phyloP scores from a whole-genome alignment of 1,140 invertebrate genomes.

The Drosophila funebris region DNA sequence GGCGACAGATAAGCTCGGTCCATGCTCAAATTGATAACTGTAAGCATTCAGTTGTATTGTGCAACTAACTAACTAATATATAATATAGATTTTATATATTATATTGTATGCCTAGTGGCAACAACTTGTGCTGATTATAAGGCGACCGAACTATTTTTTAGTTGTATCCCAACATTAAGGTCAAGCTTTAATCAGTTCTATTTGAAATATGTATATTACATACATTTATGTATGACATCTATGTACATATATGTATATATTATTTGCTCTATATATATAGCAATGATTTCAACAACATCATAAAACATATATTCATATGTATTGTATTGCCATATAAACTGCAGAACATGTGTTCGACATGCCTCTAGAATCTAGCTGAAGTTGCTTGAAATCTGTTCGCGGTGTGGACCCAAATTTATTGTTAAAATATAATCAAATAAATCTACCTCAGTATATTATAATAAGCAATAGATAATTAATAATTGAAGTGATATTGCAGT shows the following conservation, averaged over 20 bases:
- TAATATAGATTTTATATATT: constrained; percentile 19
- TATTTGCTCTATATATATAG: constrained; percentile 15
- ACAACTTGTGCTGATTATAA: constrained; percentile 54
- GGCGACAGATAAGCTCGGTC: constrained; percentile 57
- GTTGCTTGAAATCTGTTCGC: neutral
- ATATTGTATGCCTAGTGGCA: too few relatives aligned
- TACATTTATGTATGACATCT: neutral
- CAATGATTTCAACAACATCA: constrained; percentile 46
- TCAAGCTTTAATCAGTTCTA: constrained; percentile 60
- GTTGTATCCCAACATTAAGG: constrained; percentile 47
- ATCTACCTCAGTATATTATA: too few relatives aligned
- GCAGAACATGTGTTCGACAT: constrained; percentile 66
- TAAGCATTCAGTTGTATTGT: constrained; percentile 53
- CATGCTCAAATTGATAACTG: constrained; percentile 55
- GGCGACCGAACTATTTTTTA: constrained; percentile 15
- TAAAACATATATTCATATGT: constrained; percentile 1
- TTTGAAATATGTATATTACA: constrained; percentile 2
- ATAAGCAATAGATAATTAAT: too few relatives aligned
- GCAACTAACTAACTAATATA: constrained; percentile 43
- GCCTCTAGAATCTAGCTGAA: constrained; percentile 26
- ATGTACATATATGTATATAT: neutral
- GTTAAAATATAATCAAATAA: neutral
- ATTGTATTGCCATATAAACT: neutral
- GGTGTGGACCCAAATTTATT: neutral
- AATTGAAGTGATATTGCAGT: too few relatives aligned